Evolutionary conservation across 2,888 invertebrate species (phyloP).

Genomic region (Scaptomyza cyrtandrae): DNA sequence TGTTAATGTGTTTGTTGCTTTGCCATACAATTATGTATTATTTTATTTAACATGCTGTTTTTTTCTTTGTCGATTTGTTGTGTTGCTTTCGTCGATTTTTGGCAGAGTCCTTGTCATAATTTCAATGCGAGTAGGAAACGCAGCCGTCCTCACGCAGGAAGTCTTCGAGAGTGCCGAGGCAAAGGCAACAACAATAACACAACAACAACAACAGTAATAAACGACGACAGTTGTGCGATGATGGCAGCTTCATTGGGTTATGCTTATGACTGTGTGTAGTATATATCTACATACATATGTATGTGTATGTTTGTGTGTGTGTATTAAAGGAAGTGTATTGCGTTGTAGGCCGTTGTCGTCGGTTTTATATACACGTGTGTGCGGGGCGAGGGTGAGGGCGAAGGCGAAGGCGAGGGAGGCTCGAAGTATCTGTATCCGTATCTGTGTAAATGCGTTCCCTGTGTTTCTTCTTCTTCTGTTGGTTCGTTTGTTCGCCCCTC

Average conservation of each 20-base stretch:
- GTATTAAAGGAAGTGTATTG: slow-evolving; percentile 79
- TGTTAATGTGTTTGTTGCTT: slow-evolving; percentile 80
- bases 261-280: slow-evolving; percentile 48
- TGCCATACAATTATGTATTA: slow-evolving; percentile 80
- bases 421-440: slow-evolving; percentile 80
- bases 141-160: slow-evolving; percentile 65
- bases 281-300: no score
- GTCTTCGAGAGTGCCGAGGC: slow-evolving; percentile 56
- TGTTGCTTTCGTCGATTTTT: slow-evolving; percentile 60
- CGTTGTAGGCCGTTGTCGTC: slow-evolving; percentile 65
- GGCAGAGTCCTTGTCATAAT: slow-evolving; percentile 77
- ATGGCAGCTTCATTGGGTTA: slow-evolving; percentile 78
- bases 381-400: slow-evolving; percentile 4
- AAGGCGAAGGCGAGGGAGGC: slow-evolving; percentile 69
- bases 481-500: slow-evolving; percentile 47
- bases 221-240: slow-evolving; percentile 70
- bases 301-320: slow-evolving; percentile 9
- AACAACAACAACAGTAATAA: slow-evolving; percentile 38
- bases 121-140: slow-evolving; percentile 60
- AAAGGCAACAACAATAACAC: slow-evolving; percentile 20
- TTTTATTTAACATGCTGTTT: slow-evolving; percentile 77
- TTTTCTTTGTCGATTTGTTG: slow-evolving; percentile 21
- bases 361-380: slow-evolving; percentile 61
- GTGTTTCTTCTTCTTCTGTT: slow-evolving; percentile 33
- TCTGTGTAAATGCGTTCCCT: slow-evolving; percentile 76